Conservation (phyloP, 2,113 vertebrate genomes). For the Oenanthe melanoleuca region DNA sequence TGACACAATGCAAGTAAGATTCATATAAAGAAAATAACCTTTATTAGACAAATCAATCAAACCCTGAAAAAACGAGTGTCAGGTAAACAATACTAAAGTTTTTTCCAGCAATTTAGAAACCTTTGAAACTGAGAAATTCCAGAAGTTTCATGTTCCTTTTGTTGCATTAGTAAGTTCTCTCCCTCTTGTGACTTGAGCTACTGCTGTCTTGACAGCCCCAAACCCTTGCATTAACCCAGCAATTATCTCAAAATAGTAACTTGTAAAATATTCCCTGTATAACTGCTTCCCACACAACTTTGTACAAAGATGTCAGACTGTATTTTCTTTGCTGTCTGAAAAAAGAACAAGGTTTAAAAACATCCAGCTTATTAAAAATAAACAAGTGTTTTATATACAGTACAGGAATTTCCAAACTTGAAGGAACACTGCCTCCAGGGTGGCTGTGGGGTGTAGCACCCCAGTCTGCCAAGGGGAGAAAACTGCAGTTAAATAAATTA, state of each 20-base stretch:
- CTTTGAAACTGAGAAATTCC: not conserved
- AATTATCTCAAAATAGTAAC: not conserved
- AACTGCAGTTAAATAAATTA: not conserved
- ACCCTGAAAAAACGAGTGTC: conserved; percentile 38
- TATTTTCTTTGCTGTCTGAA: not conserved
- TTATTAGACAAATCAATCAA: conserved; percentile 62
- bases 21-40: conserved; percentile 58
- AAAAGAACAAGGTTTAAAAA: not conserved
- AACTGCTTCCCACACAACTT: not conserved
- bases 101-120: conserved; percentile 52
- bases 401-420: not conserved
- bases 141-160: not conserved
- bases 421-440: not conserved
- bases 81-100: conserved; percentile 19
- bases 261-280: not conserved
- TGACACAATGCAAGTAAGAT: not conserved
- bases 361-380: not conserved
- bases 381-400: not conserved
- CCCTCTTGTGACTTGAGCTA: not conserved
- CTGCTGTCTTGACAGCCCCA: not conserved
- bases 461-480: not conserved
- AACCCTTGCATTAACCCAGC: not conserved
- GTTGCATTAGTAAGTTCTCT: not conserved
- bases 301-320: not conserved
- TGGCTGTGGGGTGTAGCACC: not conserved